These are phyloP conservation scores for Leucoraja ocellata DNA, from an alignment of 2,797 vertebrate genomes.

Conservation along the genomic window DNA sequence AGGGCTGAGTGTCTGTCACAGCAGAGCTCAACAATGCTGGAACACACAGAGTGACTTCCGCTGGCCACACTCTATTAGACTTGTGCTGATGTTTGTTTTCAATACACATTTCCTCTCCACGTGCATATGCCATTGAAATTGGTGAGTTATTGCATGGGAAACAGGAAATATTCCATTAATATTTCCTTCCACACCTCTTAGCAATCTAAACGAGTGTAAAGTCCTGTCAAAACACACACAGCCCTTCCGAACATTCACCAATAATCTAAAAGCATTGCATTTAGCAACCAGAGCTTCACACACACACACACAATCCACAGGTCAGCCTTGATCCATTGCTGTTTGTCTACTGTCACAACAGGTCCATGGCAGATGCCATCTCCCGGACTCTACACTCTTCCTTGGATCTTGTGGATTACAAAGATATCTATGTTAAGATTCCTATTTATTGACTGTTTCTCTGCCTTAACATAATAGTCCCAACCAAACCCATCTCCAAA, in stretches of 20 bases:
- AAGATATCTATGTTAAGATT: too few species aligned
- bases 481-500: too few species aligned
- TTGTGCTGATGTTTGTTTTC: conserved; percentile 13
- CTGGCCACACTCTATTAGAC: too few species aligned
- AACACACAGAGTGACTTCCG: neutral
- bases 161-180: conserved; percentile 36
- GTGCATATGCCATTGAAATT: neutral
- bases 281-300: neutral
- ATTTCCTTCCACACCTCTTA: conserved; percentile 26
- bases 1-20: neutral
- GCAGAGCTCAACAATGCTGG: neutral
- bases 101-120: conserved; percentile 28
- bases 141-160: conserved; percentile 26
- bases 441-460: too few species aligned
- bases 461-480: too few species aligned
- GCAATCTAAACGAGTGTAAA: neutral
- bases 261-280: neutral
- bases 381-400: too few species aligned
- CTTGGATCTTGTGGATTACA: too few species aligned
- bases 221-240: neutral
- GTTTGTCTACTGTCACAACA: too few species aligned
- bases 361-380: too few species aligned
- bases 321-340: too few species aligned
- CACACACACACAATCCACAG: too few species aligned
- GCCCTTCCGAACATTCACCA: neutral